Evolutionary conservation across 2,888 invertebrate species (phyloP), one percentile per base, ranked within the genome.

Genomic region (Dryococelus australis): DNA sequence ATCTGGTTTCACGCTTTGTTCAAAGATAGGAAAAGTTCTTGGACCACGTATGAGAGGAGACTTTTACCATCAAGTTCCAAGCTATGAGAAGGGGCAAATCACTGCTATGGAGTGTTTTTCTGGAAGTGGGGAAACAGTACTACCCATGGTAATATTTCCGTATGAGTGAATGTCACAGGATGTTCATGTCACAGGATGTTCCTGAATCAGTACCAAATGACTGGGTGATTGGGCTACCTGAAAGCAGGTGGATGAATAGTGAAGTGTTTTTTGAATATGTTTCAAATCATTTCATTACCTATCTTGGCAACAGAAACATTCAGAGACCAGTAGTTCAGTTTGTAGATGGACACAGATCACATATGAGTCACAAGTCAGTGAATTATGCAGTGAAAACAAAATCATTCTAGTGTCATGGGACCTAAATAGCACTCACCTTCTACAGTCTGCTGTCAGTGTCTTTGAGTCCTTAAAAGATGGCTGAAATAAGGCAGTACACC

Each of bases 101-200:
- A 92, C 92, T 20, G 92, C 92, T 0, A 90, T 92, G 91, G 92
- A 92, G 88, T 91, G 91, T 26, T 92, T 92, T 90, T 89, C 90
- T 12, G 92, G 92, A 16, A 86, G 90, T 88, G 92, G 91, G 79
- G 87, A 88, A 79, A 87, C 90, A 43, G 90, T 90, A 8, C 92
- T 92, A 83, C 91, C 92, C 43, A 91, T 92, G 90, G 89, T 92
- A 8, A 90, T 92, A 47, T 92, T 91, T 90, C 91, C 91, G 0
- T 91, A 92, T 88, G 90, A 91, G 89, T 89, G 92, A 87, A 88
- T n/a, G n/a, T n/a, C n/a, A n/a, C n/a, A n/a, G n/a, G n/a, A n/a
- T n/a, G n/a, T n/a, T n/a, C n/a, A n/a, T 92, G 47, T 91, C 91
- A 20, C 87, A 87, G 51, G 90, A 91, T n/a, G 91, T 92, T 87